Percentiles rank a stretch among this genome's conserved stretches.
Conservation (phyloP, 2,888 invertebrate genomes). For the Ceratothoa steindachneri region DNA sequence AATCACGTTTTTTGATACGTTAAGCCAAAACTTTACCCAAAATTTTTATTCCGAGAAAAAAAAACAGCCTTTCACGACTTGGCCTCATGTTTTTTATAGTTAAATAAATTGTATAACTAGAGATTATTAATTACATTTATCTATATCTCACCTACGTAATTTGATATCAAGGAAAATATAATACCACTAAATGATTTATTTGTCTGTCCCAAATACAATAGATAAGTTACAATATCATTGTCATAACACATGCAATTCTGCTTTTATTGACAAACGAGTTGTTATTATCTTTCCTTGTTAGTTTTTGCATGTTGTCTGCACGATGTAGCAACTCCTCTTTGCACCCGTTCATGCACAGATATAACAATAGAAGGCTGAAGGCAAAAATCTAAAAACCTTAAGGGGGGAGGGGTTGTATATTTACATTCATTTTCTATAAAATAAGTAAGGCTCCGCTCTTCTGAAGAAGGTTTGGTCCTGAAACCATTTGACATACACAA, state of each 20-base stretch:
- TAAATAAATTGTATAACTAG: neutral
- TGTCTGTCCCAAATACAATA: neutral
- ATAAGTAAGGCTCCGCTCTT: no score
- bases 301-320: neutral
- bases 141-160: neutral
- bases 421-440: no score
- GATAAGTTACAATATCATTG: neutral
- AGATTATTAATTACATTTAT: neutral
- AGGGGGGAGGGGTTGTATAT: no score
- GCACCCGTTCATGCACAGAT: neutral
- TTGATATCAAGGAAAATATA: neutral
- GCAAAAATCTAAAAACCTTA: neutral
- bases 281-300: no score
- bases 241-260: no score
- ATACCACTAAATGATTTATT: neutral
- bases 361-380: neutral
- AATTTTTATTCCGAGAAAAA: neutral
- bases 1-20: neutral
- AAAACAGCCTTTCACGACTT: neutral
- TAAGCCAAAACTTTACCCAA: neutral
- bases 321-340: neutral
- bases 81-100: neutral
- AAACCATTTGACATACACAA: no score
- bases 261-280: no score
- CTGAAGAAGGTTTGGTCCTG: no score